Percentiles rank a stretch among this genome's conserved stretches.
Evolutionary conservation across 2,888 invertebrate genomes (phyloP).

Genomic region (Ectemnius lituratus): DNA sequence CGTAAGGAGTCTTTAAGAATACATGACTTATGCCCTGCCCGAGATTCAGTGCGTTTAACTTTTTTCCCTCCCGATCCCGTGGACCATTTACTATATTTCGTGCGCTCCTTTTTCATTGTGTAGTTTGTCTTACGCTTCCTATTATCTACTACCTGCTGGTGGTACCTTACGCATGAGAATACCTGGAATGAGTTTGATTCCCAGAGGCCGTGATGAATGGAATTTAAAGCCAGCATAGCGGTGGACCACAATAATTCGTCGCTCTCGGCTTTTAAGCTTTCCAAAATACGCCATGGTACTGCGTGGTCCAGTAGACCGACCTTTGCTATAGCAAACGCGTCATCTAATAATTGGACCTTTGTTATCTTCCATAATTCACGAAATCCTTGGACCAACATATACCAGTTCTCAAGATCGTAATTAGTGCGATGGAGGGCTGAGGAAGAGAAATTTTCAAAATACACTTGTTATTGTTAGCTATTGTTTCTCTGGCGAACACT

Average conservation of each 20-base stretch:
- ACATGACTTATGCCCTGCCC: background rate
- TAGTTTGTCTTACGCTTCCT: too few relatives aligned
- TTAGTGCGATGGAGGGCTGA: conserved; percentile 84
- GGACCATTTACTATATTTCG: too few relatives aligned
- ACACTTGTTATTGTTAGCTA: background rate
- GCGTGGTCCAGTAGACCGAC: conserved; percentile 81
- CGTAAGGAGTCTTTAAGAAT: background rate
- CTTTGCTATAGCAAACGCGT: conserved; percentile 82
- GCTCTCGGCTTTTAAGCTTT: conserved; percentile 78
- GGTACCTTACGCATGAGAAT: background rate
- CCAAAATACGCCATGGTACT: conserved; percentile 80
- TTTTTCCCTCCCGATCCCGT: too few relatives aligned
- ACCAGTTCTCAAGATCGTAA: conserved; percentile 83
- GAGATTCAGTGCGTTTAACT: background rate
- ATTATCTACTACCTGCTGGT: too few relatives aligned
- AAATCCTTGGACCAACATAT: conserved; percentile 79
- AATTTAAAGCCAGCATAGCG: conserved; percentile 78
- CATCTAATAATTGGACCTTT: conserved; percentile 85
- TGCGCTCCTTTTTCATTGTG: too few relatives aligned
- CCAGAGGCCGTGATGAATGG: conserved; percentile 75
- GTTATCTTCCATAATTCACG: conserved; percentile 81
- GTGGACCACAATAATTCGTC: conserved; percentile 83
- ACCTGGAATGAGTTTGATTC: conserved; percentile 29
- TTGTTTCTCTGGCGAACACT: background rate
- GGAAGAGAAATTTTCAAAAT: conserved; percentile 68